A percentile compares a stretch with the other conserved stretches of the same genome.
Evolutionary conservation across 2,888 invertebrate genomes (phyloP).

Genomic region (Chaitophorus viminalis): DNA sequence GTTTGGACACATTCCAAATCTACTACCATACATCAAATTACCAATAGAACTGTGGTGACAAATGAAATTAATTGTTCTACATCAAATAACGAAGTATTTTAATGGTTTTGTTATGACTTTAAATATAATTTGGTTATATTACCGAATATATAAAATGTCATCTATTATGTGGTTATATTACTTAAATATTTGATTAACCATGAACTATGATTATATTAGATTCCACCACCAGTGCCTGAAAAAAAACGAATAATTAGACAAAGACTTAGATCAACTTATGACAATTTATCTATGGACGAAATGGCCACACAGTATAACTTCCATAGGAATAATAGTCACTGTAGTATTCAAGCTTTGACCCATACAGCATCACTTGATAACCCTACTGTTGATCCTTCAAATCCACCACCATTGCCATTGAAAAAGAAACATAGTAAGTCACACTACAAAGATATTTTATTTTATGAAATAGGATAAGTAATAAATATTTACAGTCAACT

Average conservation of each 20-base stretch:
- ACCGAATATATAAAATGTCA: neutral
- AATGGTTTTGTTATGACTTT: neutral
- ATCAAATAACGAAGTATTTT: constrained; percentile 41
- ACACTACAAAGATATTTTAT: constrained; percentile 54
- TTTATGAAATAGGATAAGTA: neutral
- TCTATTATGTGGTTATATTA: neutral
- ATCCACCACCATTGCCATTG: constrained; percentile 87
- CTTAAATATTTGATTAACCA: neutral
- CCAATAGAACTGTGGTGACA: constrained; percentile 37
- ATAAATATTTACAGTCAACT: neutral
- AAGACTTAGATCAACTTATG: constrained; percentile 67
- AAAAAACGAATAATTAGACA: constrained; percentile 72
- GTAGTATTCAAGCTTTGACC: constrained; percentile 58
- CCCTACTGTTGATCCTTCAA: constrained; percentile 61
- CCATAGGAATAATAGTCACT: constrained; percentile 55
- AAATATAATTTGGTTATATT: neutral
- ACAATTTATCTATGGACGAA: constrained; percentile 61
- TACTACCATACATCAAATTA: constrained; percentile 54
- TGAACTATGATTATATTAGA: constrained; percentile 1
- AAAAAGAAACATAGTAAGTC: constrained; percentile 96
- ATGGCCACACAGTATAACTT: constrained; percentile 59
- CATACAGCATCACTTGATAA: constrained; percentile 59
- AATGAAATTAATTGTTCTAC: constrained; percentile 49
- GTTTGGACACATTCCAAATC: constrained; percentile 58
- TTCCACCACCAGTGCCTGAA: constrained; percentile 73